Conservation (phyloP, 2,888 invertebrate species). For the Limnephilus marmoratus region DNA sequence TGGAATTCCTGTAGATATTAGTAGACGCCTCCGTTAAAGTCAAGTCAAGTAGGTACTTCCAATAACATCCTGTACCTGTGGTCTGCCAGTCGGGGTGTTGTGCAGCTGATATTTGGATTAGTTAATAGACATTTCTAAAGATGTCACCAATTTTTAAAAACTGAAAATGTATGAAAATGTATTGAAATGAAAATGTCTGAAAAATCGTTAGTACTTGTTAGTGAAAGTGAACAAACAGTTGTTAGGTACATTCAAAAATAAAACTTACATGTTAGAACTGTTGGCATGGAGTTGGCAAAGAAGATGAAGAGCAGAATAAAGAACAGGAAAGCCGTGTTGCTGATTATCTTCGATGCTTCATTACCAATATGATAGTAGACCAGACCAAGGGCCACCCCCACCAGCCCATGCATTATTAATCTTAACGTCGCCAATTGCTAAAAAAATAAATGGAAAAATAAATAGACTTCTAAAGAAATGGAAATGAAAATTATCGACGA, state of each 20-base stretch:
- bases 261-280: slow-evolving; percentile 80
- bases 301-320: slow-evolving; percentile 80
- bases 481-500: not conserved
- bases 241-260: not conserved
- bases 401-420: slow-evolving; percentile 75
- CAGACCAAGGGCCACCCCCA: slow-evolving; percentile 77
- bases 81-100: no score
- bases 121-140: no score
- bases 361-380: slow-evolving; percentile 79
- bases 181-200: not conserved
- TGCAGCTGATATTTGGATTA: no score
- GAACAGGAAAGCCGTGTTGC: slow-evolving; percentile 79
- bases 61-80: no score
- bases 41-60: no score
- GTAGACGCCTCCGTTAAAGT: no score
- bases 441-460: slow-evolving; percentile 3
- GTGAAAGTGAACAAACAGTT: not conserved
- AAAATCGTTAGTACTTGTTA: not conserved
- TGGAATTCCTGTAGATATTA: no score
- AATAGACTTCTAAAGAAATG: not conserved
- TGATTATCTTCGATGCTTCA: slow-evolving; percentile 75
- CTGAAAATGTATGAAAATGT: not conserved
- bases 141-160: no score
- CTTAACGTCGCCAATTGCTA: slow-evolving; percentile 75
- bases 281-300: slow-evolving; percentile 81